Evolutionary conservation across 2,888 invertebrate genomes (phyloP).

Genomic region (Platycnemis pennipes): DNA sequence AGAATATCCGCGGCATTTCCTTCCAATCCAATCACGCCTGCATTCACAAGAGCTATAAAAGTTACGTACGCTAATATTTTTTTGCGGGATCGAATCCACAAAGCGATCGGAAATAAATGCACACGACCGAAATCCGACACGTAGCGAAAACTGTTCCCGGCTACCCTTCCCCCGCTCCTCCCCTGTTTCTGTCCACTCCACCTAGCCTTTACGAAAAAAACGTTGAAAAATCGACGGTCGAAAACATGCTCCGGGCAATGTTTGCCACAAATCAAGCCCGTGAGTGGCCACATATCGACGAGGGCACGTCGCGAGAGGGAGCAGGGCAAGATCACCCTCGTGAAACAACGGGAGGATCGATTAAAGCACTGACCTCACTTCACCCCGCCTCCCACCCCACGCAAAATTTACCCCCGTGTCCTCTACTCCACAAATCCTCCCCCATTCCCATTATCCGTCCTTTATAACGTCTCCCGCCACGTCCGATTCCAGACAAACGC

Average conservation of each 20-base stretch:
- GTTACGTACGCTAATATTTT: neutral
- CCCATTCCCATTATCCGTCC: neutral
- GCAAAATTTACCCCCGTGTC: neutral
- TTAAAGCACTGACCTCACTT: conserved; percentile 19
- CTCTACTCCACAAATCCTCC: neutral
- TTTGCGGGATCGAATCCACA: neutral
- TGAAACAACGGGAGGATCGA: conserved; percentile 2
- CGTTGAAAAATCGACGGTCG: neutral
- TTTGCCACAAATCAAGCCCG: neutral
- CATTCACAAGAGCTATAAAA: neutral
- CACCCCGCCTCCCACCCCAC: neutral
- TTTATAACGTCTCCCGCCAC: neutral
- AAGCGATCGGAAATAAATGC: neutral
- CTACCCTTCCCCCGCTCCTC: neutral
- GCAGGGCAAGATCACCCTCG: neutral
- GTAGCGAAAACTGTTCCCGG: neutral
- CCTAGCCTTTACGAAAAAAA: neutral
- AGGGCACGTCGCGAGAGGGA: neutral
- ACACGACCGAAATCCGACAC: neutral
- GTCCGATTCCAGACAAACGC: neutral
- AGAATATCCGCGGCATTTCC: too few species aligned
- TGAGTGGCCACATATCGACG: neutral
- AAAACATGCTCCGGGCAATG: neutral
- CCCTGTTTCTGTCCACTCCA: neutral
- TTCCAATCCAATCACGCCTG: neutral